A percentile compares a stretch with the other conserved stretches of the same genome.
phyloP scores from a whole-genome alignment of 2,113 vertebrate genomes.

The Ptilonorhynchus violaceus region DNA sequence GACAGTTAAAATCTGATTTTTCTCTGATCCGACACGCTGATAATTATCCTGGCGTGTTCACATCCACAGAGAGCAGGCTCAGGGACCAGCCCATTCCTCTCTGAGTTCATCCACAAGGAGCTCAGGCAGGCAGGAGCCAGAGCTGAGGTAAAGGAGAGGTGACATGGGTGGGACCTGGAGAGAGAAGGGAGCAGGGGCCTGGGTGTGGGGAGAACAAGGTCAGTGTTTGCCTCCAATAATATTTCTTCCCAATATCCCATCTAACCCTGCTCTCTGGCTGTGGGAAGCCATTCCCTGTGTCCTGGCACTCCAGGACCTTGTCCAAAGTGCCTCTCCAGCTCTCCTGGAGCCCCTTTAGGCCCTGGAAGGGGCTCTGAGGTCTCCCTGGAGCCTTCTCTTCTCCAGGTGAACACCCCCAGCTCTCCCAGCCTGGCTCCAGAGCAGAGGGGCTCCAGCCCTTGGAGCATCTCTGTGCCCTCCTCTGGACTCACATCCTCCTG shows the following conservation, averaged over 20 bases:
- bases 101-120: neutral
- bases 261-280: neutral
- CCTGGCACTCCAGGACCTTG: neutral
- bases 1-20: constrained; percentile 37
- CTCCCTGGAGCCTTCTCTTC: neutral
- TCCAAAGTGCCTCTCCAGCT: neutral
- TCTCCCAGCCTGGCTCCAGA: neutral
- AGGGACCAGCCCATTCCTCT: neutral
- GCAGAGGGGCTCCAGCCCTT: neutral
- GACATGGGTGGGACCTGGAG: neutral
- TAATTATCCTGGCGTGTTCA: neutral
- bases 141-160: neutral
- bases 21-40: neutral
- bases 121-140: neutral
- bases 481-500: neutral
- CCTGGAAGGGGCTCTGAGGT: neutral
- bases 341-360: neutral
- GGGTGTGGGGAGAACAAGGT: neutral
- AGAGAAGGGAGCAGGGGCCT: neutral
- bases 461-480: accelerated
- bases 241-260: neutral
- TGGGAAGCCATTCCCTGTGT: neutral
- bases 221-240: neutral
- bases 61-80: neutral
- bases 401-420: accelerated